Evolutionary conservation across 1,140 invertebrate genomes (phyloP).

Genomic region (Vanessa atalanta): DNA sequence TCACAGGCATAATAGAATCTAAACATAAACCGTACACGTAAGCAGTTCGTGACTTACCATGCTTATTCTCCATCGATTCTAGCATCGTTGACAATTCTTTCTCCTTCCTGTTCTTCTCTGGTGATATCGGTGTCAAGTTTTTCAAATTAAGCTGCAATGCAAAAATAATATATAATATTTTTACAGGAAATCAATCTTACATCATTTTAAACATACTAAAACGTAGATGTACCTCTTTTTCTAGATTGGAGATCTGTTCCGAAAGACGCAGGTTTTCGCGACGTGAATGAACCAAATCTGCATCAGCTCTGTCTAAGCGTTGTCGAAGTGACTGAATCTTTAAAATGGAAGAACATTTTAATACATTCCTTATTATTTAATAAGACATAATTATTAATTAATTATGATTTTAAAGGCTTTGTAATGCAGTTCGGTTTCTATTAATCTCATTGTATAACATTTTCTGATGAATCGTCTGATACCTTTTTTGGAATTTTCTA

Average conservation of each 20-base stretch:
- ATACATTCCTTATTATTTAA: not conserved
- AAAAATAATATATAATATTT: not conserved
- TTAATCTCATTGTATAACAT: too few species aligned
- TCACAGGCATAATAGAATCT: not conserved
- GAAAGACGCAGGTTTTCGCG: conserved; percentile 87
- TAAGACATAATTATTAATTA: too few species aligned
- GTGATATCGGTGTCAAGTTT: conserved; percentile 74
- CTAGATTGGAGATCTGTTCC: conserved; percentile 87
- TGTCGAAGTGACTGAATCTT: conserved; percentile 87
- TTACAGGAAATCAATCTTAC: too few species aligned
- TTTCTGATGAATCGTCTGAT: too few species aligned
- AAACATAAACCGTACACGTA: not conserved
- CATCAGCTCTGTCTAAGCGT: conserved; percentile 88
- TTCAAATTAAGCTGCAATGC: conserved; percentile 70
- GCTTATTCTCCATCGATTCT: conserved; percentile 89
- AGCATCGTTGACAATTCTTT: conserved; percentile 87
- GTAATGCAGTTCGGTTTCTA: too few species aligned
- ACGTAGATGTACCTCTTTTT: conserved; percentile 85
- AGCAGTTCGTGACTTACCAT: conserved; percentile 83
- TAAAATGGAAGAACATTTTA: conserved; percentile 19
- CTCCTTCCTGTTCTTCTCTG: conserved; percentile 82
- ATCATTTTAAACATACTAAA: too few species aligned
- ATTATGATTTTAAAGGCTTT: too few species aligned
- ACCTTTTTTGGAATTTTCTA: too few species aligned
- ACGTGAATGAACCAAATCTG: conserved; percentile 87